Evolutionary conservation across 2,888 invertebrate genomes (phyloP), one percentile per base, ranked within the genome.

Genomic region (Drosophila affinis): DNA sequence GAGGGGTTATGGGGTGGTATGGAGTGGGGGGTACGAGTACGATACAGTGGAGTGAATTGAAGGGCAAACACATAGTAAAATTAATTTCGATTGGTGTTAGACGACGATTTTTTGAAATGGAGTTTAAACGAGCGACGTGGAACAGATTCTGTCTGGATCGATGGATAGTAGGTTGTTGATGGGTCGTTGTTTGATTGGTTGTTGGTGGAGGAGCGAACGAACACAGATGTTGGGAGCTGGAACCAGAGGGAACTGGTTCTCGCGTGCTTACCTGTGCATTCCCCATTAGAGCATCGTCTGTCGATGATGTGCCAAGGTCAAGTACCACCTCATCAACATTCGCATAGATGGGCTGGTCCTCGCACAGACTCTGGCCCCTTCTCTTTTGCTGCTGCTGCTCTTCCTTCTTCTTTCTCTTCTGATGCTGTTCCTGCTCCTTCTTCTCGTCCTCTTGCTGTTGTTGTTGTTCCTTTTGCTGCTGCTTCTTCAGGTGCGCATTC

Each of bases 281-380:
- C 69, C 82, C 82, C 82, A 82, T 82, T 69, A 82, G 73, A 58
- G 75, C 82, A 81, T 87, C 77, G 29, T 81, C 88, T 57, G 14
- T 4, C 32, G 45, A 49, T 51, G 46, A 46, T 51, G 51, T 24
- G 14, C 64, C 78, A 39, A 34, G 44, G 32, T 81, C 77, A 10
- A 70, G 56, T 51, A 57, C 53, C 21, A 82, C 34, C 54, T 82
- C 82, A 6, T 77, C 88, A 54, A 82, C 65, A 70, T 81, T 78
- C n/a, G 72, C 85, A 72, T 82, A 82, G 12, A 87, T 39, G 3
- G 88, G 75, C 46, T 74, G 72, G 45, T 75, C 87, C 58, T 77
- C 88, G 69, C 69, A 58, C 7, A 59, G 17, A 27, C 69, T 71
- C 34, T 71, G 54, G 34, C 61, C 47, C 51, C 34, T 32, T 27